Base-by-base conservation (phyloP, 2,113 vertebrate genomes). In the Myrmecobius fasciatus region DNA sequence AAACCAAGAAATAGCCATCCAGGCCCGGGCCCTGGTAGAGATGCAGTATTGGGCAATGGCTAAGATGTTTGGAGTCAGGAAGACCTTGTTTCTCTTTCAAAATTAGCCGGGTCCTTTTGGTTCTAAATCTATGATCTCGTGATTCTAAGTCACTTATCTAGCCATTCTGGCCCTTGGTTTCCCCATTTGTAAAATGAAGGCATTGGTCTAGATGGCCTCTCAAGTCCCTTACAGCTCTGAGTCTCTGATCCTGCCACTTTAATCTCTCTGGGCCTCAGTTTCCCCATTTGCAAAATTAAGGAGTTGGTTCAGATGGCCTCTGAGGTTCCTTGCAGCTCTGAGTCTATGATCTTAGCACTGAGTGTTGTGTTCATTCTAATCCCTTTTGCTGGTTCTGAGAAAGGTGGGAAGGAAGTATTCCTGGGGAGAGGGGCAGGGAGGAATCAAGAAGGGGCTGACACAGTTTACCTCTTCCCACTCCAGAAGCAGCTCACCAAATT, bases 401-500 rank as follows among this genome's bases (percentile, higher is more conserved):
- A 83, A 43, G 20, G 31, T 24, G 7, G 67, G 67, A 43, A 28
- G 54, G 25, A 89, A 51, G 53, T 92, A 36, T 7, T 48, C 89
- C 31, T n/a, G 47, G 52, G 95, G 2, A 24, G 31, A 75, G 48
- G 3, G 4, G 53, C 17, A 47, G 83, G 6, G 36, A 4, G 9
- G 47, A 46, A 93, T 43, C 25, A 0, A 89, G 51, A 8, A 52
- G 46, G 51, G n/a, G 7, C 91, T 92, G 43, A 88, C 56, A 4
- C 94, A 96, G 54, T 46, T 93, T 95, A 83, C n/a, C n/a, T 83
- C 91, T 91, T 96, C 48, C 89, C 53, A 26, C 10, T 43, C 20
- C 26, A 36, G 10, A 8, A 48, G 20, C n/a, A 91, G 53, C 36
- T 53, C 25, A 22, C n/a, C 48, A 53, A 28, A 1, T 52, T 56